Percentiles rank a stretch among this genome's conserved stretches.
Evolutionary conservation across 2,888 invertebrate species (phyloP).

Genomic region (Stenotaenia linearis): DNA sequence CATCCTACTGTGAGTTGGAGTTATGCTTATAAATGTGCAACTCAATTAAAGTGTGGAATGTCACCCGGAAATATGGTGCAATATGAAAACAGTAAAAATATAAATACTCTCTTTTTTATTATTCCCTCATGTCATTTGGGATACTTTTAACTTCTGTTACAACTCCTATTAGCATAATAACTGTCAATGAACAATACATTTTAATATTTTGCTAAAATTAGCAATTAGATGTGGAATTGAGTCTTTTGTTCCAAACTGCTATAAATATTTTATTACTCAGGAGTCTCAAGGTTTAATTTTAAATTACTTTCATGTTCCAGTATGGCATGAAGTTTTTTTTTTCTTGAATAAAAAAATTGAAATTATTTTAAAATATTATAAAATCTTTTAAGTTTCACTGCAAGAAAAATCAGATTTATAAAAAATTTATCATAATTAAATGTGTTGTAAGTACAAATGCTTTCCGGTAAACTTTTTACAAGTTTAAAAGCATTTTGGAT

Average conservation of each 20-base stretch:
- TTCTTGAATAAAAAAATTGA: too few relatives aligned
- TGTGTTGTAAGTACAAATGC: too few relatives aligned
- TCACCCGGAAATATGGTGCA: neutral
- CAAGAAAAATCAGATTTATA: too few relatives aligned
- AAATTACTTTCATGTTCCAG: neutral
- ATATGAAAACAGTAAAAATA: neutral
- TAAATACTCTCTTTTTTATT: too few relatives aligned
- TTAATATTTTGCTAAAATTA: neutral
- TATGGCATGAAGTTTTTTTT: too few relatives aligned
- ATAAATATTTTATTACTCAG: neutral
- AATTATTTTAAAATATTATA: too few relatives aligned
- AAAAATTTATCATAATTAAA: too few relatives aligned
- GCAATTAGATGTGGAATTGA: neutral
- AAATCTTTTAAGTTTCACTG: too few relatives aligned
- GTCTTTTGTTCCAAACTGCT: neutral
- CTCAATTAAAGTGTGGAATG: neutral
- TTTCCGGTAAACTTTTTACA: too few relatives aligned
- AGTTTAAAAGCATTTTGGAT: too few relatives aligned
- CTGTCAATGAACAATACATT: neutral
- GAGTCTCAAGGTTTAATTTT: neutral
- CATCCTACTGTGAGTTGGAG: slow-evolving; percentile 15
- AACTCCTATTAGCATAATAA: neutral
- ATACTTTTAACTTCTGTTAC: too few relatives aligned
- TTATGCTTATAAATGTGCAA: neutral
- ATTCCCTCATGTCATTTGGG: neutral